These are phyloP conservation scores for Gymnogyps californianus DNA, from an alignment of 2,113 vertebrate genomes.

Conservation along the genomic window DNA sequence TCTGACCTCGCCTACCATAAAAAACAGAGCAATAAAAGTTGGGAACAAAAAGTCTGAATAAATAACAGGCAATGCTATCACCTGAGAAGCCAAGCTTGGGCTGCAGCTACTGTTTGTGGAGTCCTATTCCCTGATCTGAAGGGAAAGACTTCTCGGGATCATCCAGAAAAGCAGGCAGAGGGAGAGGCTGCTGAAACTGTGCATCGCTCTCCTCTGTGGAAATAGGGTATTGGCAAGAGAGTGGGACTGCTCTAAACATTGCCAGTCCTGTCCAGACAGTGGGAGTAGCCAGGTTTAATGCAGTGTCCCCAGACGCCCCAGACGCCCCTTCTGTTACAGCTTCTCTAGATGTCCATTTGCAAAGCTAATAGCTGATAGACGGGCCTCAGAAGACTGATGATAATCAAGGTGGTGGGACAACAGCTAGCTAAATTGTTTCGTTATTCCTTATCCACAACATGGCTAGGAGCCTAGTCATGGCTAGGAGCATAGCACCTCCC, in stretches of 20 bases:
- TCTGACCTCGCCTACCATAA: constrained; percentile 44
- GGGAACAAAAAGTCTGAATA: constrained; percentile 57
- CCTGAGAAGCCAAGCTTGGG: constrained; percentile 25
- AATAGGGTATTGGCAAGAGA: background rate
- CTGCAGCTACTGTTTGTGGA: background rate
- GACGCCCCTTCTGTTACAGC: background rate
- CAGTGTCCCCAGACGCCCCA: background rate
- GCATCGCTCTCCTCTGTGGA: background rate
- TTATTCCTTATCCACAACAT: background rate
- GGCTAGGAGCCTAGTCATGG: background rate
- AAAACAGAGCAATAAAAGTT: constrained; percentile 65
- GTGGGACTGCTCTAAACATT: background rate
- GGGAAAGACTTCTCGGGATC: background rate
- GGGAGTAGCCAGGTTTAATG: background rate
- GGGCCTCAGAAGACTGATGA: background rate
- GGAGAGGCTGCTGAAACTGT: background rate
- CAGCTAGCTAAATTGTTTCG: background rate
- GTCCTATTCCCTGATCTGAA: background rate
- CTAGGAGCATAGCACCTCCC: background rate
- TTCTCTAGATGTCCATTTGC: background rate
- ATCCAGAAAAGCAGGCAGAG: background rate
- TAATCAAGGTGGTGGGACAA: background rate
- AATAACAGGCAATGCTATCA: constrained; percentile 16
- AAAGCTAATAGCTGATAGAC: background rate
- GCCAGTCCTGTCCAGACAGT: background rate